Conservation (phyloP, 2,888 invertebrate species). For the Smittia aterrima region DNA sequence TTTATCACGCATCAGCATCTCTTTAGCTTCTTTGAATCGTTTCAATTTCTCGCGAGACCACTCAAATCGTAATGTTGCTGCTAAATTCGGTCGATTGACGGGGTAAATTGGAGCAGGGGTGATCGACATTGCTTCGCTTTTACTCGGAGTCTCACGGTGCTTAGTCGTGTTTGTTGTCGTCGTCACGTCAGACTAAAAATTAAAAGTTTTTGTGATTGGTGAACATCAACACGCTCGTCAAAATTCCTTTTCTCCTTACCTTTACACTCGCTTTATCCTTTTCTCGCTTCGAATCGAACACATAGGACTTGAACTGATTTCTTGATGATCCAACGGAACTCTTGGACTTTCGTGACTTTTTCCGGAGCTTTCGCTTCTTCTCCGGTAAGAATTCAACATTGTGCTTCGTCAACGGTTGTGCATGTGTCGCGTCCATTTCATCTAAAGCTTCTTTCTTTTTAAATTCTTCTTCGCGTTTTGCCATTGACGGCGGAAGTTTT, state of each 20-base stretch:
- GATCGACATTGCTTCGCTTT: constrained; percentile 44
- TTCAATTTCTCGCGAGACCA: constrained; percentile 50
- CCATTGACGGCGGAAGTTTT: constrained; percentile 67
- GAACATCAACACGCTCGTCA: neutral
- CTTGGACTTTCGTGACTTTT: constrained; percentile 17
- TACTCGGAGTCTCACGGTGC: constrained; percentile 41
- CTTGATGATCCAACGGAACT: constrained; percentile 10
- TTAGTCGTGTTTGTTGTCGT: constrained; percentile 45
- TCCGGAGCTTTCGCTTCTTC: constrained; percentile 12
- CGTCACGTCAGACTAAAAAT: constrained; percentile 18
- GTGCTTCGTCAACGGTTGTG: constrained; percentile 13
- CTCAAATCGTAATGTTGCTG: constrained; percentile 52
- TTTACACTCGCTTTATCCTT: constrained; percentile 29
- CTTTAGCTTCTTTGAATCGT: constrained; percentile 48
- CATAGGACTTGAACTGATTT: neutral
- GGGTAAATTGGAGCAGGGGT: constrained; percentile 51
- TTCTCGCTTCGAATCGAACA: constrained; percentile 36
- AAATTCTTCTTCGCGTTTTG: constrained; percentile 57
- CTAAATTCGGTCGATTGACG: constrained; percentile 52
- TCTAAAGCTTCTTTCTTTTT: constrained; percentile 32
- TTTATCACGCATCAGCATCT: constrained; percentile 44
- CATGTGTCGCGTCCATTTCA: neutral
- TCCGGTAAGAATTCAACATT: neutral
- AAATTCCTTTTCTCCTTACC: neutral
- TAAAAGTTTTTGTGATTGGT: no score